These are phyloP conservation scores for Ceratina australensis DNA, from an alignment of 1,140 invertebrate genomes.

Conservation along the genomic window DNA sequence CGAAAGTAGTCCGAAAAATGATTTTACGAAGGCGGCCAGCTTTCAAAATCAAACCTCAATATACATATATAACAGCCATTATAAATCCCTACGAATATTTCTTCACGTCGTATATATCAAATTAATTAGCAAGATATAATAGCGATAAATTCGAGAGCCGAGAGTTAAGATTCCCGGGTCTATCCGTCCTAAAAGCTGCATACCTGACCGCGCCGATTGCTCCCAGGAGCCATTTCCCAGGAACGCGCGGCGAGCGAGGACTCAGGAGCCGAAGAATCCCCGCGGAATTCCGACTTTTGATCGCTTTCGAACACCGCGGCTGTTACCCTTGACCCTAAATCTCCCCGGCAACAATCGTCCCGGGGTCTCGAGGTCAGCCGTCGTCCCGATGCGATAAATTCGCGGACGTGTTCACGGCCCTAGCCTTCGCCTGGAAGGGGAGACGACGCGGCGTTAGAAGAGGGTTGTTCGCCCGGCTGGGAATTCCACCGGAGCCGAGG, in stretches of 20 bases:
- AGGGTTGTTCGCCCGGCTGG: constrained; percentile 40
- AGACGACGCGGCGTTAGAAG: background rate
- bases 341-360: background rate
- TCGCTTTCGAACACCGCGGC: constrained; percentile 21
- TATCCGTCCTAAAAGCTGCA: constrained; percentile 7
- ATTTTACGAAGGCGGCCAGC: no score
- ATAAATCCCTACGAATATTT: no score
- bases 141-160: no score
- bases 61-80: no score
- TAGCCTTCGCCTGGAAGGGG: background rate
- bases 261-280: background rate
- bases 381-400: constrained; percentile 58
- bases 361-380: constrained; percentile 25
- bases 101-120: no score
- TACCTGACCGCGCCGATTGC: constrained; percentile 5
- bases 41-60: no score
- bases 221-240: constrained; percentile 10
- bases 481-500: constrained; percentile 49
- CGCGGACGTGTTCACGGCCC: constrained; percentile 6
- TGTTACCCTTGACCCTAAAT: constrained; percentile 37
- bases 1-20: background rate
- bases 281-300: constrained; percentile 31
- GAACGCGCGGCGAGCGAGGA: constrained; percentile 8
- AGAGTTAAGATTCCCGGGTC: no score
- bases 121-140: no score